These are phyloP conservation scores for Eulimnadia texana DNA, from an alignment of 1,140 invertebrate species.

Conservation along the genomic window DNA sequence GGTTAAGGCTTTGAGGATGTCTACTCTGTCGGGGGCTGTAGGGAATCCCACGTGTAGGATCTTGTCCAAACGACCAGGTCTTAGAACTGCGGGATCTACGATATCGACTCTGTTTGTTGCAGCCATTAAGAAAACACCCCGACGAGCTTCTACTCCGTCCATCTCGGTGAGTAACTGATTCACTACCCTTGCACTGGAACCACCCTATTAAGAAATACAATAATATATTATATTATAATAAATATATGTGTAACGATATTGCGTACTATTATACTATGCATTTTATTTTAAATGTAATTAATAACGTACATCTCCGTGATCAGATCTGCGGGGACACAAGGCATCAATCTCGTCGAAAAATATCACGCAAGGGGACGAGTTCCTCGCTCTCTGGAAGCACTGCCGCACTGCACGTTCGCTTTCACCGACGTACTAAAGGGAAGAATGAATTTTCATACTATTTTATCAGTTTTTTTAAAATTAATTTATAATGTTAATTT, in stretches of 20 bases:
- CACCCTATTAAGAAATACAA: no score
- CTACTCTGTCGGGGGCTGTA: slow-evolving; percentile 53
- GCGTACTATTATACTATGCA: slow-evolving; percentile 13
- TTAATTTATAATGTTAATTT: no score
- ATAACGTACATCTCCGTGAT: slow-evolving; percentile 42
- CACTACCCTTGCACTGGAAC: slow-evolving; percentile 66
- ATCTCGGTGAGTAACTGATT: slow-evolving; percentile 97
- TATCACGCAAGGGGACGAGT: slow-evolving; percentile 94
- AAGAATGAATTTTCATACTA: slow-evolving; percentile 17
- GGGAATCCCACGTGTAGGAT: slow-evolving; percentile 89
- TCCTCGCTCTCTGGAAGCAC: slow-evolving; percentile 83
- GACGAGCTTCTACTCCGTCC: slow-evolving; percentile 83
- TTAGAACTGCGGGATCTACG: slow-evolving; percentile 85
- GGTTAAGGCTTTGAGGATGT: slow-evolving; percentile 80
- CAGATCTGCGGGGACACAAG: slow-evolving; percentile 75
- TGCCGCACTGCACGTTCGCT: slow-evolving; percentile 91
- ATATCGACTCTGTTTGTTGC: slow-evolving; percentile 95
- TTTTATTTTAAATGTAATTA: neutral
- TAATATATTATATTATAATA: no score
- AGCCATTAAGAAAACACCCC: slow-evolving; percentile 81
- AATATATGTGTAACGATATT: neutral
- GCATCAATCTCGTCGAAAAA: slow-evolving; percentile 99
- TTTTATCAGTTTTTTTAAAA: slow-evolving; percentile 6
- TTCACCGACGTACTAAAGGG: slow-evolving; percentile 93
- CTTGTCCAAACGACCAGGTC: slow-evolving; percentile 88